phyloP scores from a whole-genome alignment of 2,113 vertebrate species.

The Heteronetta atricapilla region DNA sequence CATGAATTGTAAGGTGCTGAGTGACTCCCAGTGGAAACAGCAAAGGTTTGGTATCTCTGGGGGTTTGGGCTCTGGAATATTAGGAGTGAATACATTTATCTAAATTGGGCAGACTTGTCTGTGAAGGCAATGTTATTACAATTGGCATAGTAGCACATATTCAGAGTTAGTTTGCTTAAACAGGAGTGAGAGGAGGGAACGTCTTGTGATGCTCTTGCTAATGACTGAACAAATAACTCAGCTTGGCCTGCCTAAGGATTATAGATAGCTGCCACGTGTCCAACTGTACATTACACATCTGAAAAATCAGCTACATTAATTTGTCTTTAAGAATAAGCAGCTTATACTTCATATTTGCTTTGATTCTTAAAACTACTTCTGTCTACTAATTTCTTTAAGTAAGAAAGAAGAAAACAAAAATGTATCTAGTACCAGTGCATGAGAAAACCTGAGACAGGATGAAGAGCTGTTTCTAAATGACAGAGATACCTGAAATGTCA shows the following conservation, averaged over 20 bases:
- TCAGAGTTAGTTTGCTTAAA: not conserved
- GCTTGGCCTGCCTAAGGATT: not conserved
- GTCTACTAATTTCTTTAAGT: not conserved
- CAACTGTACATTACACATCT: not conserved
- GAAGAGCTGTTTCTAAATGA: not conserved
- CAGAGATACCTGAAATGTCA: not conserved
- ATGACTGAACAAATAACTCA: not conserved
- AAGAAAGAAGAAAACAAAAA: not conserved
- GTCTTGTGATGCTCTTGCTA: not conserved
- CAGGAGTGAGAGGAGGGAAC: not conserved
- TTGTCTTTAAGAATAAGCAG: not conserved
- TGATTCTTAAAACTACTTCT: not conserved
- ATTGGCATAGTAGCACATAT: not conserved
- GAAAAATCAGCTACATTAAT: not conserved
- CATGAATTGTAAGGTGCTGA: not conserved
- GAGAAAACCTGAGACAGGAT: not conserved
- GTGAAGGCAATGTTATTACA: not conserved
- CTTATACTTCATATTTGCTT: not conserved
- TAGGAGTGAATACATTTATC: not conserved
- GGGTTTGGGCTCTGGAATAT: not conserved
- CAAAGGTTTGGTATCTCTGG: not conserved
- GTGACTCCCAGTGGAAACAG: not conserved
- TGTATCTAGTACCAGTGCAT: not conserved
- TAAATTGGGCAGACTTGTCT: not conserved
- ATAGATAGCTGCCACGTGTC: not conserved